A percentile compares a stretch with the other conserved stretches of the same genome.
Evolutionary conservation across 2,797 vertebrate species (phyloP).

Genomic region (Lophotriccus pileatus): DNA sequence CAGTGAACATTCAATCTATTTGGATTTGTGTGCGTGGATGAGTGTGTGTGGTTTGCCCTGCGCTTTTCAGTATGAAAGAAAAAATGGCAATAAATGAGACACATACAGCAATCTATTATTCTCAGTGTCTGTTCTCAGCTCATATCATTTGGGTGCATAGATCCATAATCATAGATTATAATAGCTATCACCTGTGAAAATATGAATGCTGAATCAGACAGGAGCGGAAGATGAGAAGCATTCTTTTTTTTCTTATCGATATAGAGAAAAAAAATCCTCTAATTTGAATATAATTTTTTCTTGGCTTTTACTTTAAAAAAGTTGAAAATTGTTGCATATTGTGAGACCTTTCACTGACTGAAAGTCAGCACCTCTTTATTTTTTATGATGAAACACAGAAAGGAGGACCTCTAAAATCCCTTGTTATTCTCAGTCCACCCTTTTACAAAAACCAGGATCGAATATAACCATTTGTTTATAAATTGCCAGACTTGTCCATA

Average conservation of each 20-base stretch:
- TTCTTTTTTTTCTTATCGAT: background rate
- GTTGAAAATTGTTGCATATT: constrained; percentile 67
- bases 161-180: constrained; percentile 75
- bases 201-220: constrained; percentile 69
- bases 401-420: constrained; percentile 56
- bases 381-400: constrained; percentile 34
- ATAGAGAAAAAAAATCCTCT: constrained; percentile 25
- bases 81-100: constrained; percentile 70
- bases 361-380: constrained; percentile 45
- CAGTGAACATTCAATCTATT: constrained; percentile 61
- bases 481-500: constrained; percentile 71
- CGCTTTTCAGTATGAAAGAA: constrained; percentile 60
- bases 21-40: constrained; percentile 8
- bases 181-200: constrained; percentile 70
- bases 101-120: constrained; percentile 61
- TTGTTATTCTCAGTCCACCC: constrained; percentile 47
- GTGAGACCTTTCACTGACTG: constrained; percentile 52
- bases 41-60: constrained; percentile 27
- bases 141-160: constrained; percentile 59
- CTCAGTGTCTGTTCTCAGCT: constrained; percentile 60
- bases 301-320: constrained; percentile 61
- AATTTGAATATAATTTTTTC: constrained; percentile 66
- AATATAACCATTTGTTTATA: constrained; percentile 77
- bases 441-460: constrained; percentile 63
- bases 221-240: constrained; percentile 42